phyloP scores from a whole-genome alignment of 2,888 invertebrate genomes.

The Amiota communis region DNA sequence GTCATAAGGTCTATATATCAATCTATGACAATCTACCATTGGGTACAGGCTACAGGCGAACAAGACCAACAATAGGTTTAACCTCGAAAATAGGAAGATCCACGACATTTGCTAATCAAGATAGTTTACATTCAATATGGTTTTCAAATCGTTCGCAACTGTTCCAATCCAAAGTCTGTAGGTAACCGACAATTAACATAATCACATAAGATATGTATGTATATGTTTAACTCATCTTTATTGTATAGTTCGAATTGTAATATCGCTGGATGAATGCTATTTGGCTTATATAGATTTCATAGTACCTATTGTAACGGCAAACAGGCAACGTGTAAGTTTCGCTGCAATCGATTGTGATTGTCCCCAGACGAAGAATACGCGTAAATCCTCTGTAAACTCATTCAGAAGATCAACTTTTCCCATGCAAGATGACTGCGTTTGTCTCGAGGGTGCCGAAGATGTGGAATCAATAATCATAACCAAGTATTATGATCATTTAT shows the following conservation, averaged over 20 bases:
- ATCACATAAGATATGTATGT: background rate
- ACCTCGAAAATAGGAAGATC: constrained; percentile 3
- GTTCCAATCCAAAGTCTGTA: constrained; percentile 46
- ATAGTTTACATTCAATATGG: constrained; percentile 52
- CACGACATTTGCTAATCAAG: constrained; percentile 22
- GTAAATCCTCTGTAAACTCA: constrained; percentile 39
- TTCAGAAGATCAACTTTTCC: too few species aligned
- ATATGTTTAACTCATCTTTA: background rate
- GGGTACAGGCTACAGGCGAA: background rate
- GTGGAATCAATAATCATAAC: constrained; percentile 17
- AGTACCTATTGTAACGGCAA: constrained; percentile 34
- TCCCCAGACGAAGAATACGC: too few species aligned
- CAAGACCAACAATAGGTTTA: background rate
- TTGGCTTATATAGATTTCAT: constrained; percentile 57
- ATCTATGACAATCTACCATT: constrained; percentile 68
- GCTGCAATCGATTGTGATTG: too few species aligned
- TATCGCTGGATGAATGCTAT: constrained; percentile 60
- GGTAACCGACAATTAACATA: constrained; percentile 34
- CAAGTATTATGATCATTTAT: constrained; percentile 58
- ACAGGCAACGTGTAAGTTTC: constrained; percentile 20
- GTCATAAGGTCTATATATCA: constrained; percentile 69
- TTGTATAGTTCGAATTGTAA: constrained; percentile 50
- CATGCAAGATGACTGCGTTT: background rate
- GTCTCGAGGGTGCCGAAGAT: background rate
- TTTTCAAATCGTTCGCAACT: constrained; percentile 51